Evolutionary conservation across 2,797 vertebrate species (phyloP), one percentile per base, ranked within the genome.

Genomic region (Chaetophractus vellerosus): DNA sequence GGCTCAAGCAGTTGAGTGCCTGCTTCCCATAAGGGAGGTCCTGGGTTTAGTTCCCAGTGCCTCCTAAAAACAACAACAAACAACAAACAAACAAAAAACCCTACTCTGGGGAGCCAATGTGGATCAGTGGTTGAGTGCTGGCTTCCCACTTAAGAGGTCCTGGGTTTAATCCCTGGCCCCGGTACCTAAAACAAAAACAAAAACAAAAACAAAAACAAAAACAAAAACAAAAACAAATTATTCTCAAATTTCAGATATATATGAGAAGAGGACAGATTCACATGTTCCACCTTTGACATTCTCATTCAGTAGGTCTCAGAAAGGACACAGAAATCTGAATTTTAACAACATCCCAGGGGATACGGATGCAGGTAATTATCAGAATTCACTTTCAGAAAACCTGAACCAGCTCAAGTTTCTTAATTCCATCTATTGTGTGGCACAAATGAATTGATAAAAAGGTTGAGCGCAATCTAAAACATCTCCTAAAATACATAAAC

Each of bases 361-460:
- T 36, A 57, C 11, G 74, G 9, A 68, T 1, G 1, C 16, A 89
- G 18, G 9, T 38, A 36, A 78, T 90, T 71, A 45, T 94, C 71
- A 41, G 61, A 94, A 66, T 57, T 94, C 14, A 28, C 36, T 71
- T 90, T 85, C 41, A 81, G 71, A 52, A 90, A 71, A 66, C 45
- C 33, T 81, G n/a, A 92, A 88, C 91, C 81, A 78, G 48, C 61
- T 81, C 80, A 45, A 23, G 21, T 64, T 83, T 79, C 38, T 92
- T 33, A 57, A 64, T 78, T 66, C 23, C 50, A 61, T 83, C 33
- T 72, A 18, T 68, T 76, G 45, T 18, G 31, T 14, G 16, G 26
- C 48, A 63, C 36, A 76, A 52, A 52, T 15, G 50, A 94, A 91
- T 59, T 72, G 41, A 68, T 64, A 38, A 52, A 55, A 64, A 93